These are phyloP conservation scores for Trachurus trachurus DNA, from an alignment of 2,797 vertebrate genomes.

Conservation along the genomic window DNA sequence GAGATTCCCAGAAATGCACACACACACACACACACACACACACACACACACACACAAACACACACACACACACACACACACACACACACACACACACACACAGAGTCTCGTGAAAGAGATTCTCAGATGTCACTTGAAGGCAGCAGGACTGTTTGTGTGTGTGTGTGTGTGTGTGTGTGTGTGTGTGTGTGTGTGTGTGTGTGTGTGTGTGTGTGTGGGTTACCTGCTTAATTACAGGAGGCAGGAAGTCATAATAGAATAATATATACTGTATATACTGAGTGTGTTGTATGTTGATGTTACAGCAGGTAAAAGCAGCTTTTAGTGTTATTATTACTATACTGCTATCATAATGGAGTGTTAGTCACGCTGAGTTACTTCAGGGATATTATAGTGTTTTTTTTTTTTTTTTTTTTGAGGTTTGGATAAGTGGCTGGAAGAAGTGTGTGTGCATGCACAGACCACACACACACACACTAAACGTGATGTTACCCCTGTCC, in stretches of 20 bases:
- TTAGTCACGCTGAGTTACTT: slow-evolving; percentile 45
- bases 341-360: slow-evolving; percentile 40
- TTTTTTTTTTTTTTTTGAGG: not conserved
- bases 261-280: slow-evolving; percentile 18
- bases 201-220: too few species aligned
- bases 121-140: not conserved
- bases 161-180: too few species aligned
- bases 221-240: slow-evolving; percentile 12
- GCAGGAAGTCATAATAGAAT: slow-evolving; percentile 8
- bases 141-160: too few species aligned
- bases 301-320: slow-evolving; percentile 44
- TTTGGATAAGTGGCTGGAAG: slow-evolving; percentile 40
- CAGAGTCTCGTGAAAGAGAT: not conserved
- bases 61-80: too few species aligned
- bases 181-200: too few species aligned
- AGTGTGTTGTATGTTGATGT: slow-evolving; percentile 16
- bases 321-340: slow-evolving; percentile 35
- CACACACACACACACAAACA: too few species aligned
- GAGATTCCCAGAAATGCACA: slow-evolving; percentile 36
- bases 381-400: slow-evolving; percentile 49
- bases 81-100: too few species aligned
- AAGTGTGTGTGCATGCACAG: slow-evolving; percentile 5
- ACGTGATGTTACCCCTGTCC: slow-evolving; percentile 27
- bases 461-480: not conserved
- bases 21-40: too few species aligned